Evolutionary conservation across 2,888 invertebrate genomes (phyloP), one percentile per base, ranked within the genome.

Genomic region (Agrotis exclamationis): DNA sequence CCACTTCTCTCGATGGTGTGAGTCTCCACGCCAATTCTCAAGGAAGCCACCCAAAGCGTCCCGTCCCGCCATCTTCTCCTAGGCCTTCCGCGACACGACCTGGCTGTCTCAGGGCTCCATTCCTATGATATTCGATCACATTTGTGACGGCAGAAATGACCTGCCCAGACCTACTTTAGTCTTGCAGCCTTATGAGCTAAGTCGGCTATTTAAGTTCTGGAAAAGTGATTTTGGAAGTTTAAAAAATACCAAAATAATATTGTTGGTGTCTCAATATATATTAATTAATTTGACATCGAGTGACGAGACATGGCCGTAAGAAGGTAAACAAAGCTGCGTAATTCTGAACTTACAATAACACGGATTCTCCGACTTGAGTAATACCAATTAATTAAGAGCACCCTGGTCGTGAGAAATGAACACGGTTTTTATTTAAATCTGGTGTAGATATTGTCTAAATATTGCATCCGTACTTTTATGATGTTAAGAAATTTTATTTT

Each of bases 361-460:
- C 20, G 18, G 44, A 71, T 54, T 66, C 20, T 45, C 56, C 2
- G 13, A 58, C 66, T 71, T 69, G 20, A 70, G 70, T 28, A 74
- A 71, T 60, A 71, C 62, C 65, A 59, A 64, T 63, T 74, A 68
- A 79, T 74, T 79, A 80, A 50, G 75, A 74, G 33, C 50, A 69
- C 18, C 39, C 62, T 53, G n/a, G 63, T 76, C 75, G 80, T 82
- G 81, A 69, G 84, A 83, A 84, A 70, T 64, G 7, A 75, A 76
- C 57, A 69, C 51, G 62, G 70, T 74, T 72, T 60, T 81, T 71
- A 84, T 73, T 74, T 70, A 72, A 71, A 51, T 65, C 24, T 67
- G 48, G 53, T 70, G 68, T 48, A 57, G 62, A 69, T 59, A 24
- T 63, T 69, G 48, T 72, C 44, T 68, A 50, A 63, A 56, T 78